phyloP scores from a whole-genome alignment of 35 echinoderm and acorn worm genomes.

The Holothuria glaberrima region DNA sequence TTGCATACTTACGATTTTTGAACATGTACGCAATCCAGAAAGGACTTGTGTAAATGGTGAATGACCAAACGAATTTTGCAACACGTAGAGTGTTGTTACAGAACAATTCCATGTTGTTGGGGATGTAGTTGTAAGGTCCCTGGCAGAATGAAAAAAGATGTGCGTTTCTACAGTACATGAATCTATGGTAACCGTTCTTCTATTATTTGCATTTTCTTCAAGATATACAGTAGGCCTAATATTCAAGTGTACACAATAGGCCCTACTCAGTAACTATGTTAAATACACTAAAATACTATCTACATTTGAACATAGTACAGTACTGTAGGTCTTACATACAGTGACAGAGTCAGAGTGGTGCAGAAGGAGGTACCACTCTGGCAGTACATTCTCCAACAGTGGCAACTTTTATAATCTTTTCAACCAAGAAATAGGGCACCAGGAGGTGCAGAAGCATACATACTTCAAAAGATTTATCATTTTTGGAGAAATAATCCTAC shows the following conservation, averaged over 20 bases:
- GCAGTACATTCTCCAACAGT: no score
- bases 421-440: no score
- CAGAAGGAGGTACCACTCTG: no score
- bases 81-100: constrained; percentile 11
- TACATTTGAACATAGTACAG: not conserved
- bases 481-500: no score
- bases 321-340: not conserved
- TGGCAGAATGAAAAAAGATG: not conserved
- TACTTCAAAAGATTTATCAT: no score
- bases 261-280: no score
- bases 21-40: constrained; percentile 44
- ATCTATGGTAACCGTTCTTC: not conserved
- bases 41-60: constrained; percentile 33
- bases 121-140: not conserved
- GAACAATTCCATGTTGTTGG: constrained; percentile 10
- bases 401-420: no score
- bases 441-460: no score
- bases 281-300: no score
- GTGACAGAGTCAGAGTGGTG: no score
- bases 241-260: no score
- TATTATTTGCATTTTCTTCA: not conserved
- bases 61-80: constrained; percentile 24
- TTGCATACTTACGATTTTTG: constrained; percentile 22
- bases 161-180: not conserved
- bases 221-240: not conserved